phyloP scores from a whole-genome alignment of 2,888 invertebrate genomes.

The Drosophila limbata region DNA sequence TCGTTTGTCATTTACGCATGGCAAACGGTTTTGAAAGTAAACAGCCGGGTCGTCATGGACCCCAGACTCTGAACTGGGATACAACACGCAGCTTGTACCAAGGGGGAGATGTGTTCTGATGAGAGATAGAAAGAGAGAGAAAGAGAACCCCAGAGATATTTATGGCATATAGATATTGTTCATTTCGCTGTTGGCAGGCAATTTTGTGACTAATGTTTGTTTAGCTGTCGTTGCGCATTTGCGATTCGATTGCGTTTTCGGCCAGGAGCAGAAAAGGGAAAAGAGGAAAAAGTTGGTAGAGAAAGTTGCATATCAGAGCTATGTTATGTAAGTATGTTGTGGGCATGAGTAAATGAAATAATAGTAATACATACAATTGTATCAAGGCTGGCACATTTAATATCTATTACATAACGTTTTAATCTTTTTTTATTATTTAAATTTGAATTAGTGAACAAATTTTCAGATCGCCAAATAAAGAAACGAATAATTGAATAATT shows the following conservation, averaged over 20 bases:
- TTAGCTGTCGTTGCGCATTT: conserved; percentile 79
- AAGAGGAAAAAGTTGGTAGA: neutral
- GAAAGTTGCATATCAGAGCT: neutral
- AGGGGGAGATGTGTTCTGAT: conserved; percentile 6
- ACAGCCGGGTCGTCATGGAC: conserved; percentile 71
- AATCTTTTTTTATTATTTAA: too few relatives aligned
- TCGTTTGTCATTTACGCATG: conserved; percentile 83
- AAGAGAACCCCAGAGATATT: conserved; percentile 65
- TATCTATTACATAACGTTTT: too few relatives aligned
- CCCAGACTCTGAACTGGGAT: conserved; percentile 35
- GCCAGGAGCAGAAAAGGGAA: neutral
- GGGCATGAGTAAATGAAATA: conserved; percentile 2
- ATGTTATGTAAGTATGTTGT: conserved; percentile 24
- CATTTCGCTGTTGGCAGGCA: conserved; percentile 76
- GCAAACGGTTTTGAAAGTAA: conserved; percentile 82
- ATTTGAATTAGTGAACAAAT: too few relatives aligned
- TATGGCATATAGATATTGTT: conserved; percentile 76
- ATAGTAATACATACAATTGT: neutral
- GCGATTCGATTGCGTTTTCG: conserved; percentile 39
- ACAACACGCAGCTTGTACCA: conserved; percentile 24
- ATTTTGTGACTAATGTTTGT: conserved; percentile 81
- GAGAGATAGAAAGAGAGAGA: neutral
- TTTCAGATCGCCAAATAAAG: too few relatives aligned
- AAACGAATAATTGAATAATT: too few relatives aligned
- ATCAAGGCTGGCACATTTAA: too few relatives aligned